Conservation (phyloP, 1,140 invertebrate species). For the Heliconius congener region DNA sequence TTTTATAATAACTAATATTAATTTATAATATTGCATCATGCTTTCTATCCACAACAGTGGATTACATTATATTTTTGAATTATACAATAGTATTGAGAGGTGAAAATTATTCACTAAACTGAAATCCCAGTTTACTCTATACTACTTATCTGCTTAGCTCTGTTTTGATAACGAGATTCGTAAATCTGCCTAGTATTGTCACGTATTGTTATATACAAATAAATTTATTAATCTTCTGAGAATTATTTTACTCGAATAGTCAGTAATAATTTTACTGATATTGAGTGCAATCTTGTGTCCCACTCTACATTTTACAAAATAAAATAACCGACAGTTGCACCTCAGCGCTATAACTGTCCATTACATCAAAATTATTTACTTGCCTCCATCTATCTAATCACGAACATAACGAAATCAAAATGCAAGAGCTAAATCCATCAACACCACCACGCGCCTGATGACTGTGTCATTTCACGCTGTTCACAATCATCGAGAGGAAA, state of each 20-base stretch:
- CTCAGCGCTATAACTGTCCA: not conserved
- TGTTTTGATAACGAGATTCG: not conserved
- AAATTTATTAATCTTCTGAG: not conserved
- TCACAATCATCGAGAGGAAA: slow-evolving; percentile 53
- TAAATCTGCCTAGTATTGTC: too few relatives aligned
- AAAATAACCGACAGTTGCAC: not conserved
- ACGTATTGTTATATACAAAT: too few relatives aligned
- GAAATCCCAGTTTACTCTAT: too few relatives aligned
- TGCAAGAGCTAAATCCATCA: slow-evolving; percentile 16
- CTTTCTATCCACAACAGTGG: not conserved
- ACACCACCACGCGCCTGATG: slow-evolving; percentile 28
- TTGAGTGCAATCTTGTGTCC: not conserved
- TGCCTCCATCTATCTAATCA: slow-evolving; percentile 17
- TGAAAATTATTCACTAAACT: not conserved
- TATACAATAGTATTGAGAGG: too few relatives aligned
- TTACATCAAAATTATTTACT: slow-evolving; percentile 9
- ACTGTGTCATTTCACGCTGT: slow-evolving; percentile 59
- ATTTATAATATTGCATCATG: not conserved
- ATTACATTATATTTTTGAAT: not conserved
- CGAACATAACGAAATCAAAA: slow-evolving; percentile 26
- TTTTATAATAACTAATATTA: not conserved
- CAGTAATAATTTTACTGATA: not conserved
- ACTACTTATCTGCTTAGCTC: too few relatives aligned
- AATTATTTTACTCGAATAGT: not conserved
- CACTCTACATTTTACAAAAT: not conserved